These are phyloP conservation scores for Eulacestoma nigropectus DNA, from an alignment of 2,113 vertebrate genomes.

Conservation along the genomic window DNA sequence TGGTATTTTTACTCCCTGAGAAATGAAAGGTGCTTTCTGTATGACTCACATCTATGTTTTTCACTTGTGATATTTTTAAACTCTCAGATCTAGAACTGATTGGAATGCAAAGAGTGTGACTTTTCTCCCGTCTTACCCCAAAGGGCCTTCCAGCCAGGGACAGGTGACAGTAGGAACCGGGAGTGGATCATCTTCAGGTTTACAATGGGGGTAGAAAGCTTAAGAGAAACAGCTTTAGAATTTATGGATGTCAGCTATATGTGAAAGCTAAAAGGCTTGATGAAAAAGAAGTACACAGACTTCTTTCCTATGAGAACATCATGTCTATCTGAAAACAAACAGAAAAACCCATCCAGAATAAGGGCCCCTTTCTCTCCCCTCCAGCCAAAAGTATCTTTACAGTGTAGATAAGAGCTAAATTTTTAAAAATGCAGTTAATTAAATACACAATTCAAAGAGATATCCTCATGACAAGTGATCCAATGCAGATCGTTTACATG, in stretches of 20 bases:
- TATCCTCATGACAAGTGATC: background rate
- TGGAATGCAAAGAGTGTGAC: background rate
- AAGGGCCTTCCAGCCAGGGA: background rate
- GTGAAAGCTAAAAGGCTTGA: background rate
- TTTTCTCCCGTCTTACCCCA: background rate
- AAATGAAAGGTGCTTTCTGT: slow-evolving; percentile 46
- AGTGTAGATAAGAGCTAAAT: background rate
- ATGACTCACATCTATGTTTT: slow-evolving; percentile 63
- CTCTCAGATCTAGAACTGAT: slow-evolving; percentile 16
- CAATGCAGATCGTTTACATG: background rate
- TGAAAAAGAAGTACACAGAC: background rate
- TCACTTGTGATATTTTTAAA: slow-evolving; percentile 68
- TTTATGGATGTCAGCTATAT: background rate
- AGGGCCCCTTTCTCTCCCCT: background rate
- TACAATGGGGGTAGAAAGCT: background rate
- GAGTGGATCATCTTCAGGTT: background rate
- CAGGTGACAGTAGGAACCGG: background rate
- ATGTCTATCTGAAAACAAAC: background rate
- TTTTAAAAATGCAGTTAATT: background rate
- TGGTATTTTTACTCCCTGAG: slow-evolving; percentile 28
- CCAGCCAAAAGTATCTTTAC: background rate
- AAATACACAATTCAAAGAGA: background rate
- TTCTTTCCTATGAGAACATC: background rate
- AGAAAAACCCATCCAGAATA: background rate
- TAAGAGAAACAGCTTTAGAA: background rate